Base-by-base conservation (phyloP, 2,113 vertebrate species). In the Aegotheles bennettii region DNA sequence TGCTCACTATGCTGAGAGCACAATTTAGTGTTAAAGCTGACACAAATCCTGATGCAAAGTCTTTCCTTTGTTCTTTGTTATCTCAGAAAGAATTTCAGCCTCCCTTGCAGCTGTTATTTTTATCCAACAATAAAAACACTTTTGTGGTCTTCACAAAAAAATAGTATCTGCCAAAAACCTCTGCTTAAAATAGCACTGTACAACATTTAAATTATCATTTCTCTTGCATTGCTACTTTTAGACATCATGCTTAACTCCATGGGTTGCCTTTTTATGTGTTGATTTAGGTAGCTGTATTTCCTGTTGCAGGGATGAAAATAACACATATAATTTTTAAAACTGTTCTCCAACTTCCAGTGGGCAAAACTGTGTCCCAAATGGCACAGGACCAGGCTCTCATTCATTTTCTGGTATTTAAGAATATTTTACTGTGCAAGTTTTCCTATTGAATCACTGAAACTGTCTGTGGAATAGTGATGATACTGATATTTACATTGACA, bases 81-180 rank as follows among this genome's bases (percentile, higher is more conserved):
- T 82, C 73, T 68, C 85, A 78, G 65, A 92, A 95, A 77, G 64
- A 87, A 92, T 86, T 83, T 93, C 80, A 88, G 71, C 51, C 64
- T 92, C 90, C n/a, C 59, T 90, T 93, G 60, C 79, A 95, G 92
- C 85, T 94, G 79, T 91, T 95, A 88, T 93, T 94, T 97, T 89
- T 93, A 70, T 74, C 85, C 50, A 95, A 70, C 60, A 84, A 83
- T 79, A 97, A 82, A 64, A 94, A 81, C 65, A 87, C 13, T 81
- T 94, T 40, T 45, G 19, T 80, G 16, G 21, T 90, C 51, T 75
- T 91, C 54, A 90, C 25, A 94, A 96, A 93, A 85, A 93, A 78
- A 23, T 90, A 86, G 6, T 53, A 89, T 82, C 65, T 82, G 38
- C 69, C 45, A 16, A 79, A 89, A 94, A 1, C 11, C 13, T 83